Conservation (phyloP, 2,888 invertebrate species). For the Heliconius ethilla region DNA sequence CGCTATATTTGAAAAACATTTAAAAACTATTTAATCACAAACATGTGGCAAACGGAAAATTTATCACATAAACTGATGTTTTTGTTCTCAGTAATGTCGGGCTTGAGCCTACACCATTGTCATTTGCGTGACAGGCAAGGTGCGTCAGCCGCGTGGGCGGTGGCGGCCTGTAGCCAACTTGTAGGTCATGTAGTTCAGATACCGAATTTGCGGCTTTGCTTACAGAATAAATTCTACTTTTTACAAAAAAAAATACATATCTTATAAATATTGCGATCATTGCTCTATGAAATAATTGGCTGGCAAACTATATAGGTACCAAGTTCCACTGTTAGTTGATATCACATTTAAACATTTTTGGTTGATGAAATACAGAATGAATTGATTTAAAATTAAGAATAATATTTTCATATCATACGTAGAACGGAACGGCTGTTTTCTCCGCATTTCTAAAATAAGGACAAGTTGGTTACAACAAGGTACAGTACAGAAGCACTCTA, state of each 20-base stretch:
- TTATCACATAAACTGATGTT: conserved; percentile 26
- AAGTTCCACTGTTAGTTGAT: conserved; percentile 30
- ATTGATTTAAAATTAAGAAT: conserved; percentile 27
- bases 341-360: conserved; percentile 30
- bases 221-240: conserved; percentile 25
- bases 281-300: conserved; percentile 41
- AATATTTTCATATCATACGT: conserved; percentile 13
- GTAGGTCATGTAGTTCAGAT: conserved; percentile 45
- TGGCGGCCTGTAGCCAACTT: conserved; percentile 44
- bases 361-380: conserved; percentile 18
- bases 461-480: conserved; percentile 18
- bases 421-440: not conserved
- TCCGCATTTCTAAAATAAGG: conserved; percentile 22
- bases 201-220: conserved; percentile 29
- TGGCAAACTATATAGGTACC: conserved; percentile 34
- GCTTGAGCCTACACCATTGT: conserved; percentile 44
- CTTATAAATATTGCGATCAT: conserved; percentile 34
- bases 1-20: not conserved
- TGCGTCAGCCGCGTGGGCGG: conserved; percentile 47
- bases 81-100: conserved; percentile 34
- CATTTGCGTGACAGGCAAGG: conserved; percentile 47
- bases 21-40: not conserved
- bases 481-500: conserved; percentile 18
- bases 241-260: conserved; percentile 21
- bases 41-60: conserved; percentile 23